Conservation (phyloP, 2,113 vertebrate genomes). For the Epinephelus fuscoguttatus region DNA sequence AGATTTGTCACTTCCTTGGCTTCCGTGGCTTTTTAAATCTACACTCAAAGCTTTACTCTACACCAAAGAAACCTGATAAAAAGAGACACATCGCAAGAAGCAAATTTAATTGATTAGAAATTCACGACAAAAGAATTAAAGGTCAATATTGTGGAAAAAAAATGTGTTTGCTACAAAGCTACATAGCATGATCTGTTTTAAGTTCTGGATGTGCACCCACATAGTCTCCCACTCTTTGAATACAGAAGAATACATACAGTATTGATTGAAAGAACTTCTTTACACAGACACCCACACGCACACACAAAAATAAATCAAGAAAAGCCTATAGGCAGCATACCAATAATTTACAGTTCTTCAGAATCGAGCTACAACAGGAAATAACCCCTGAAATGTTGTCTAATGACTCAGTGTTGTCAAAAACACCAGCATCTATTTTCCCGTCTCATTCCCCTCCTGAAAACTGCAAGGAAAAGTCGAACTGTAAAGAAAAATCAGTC, state of each 20-base stretch:
- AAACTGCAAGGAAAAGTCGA: background rate
- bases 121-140: background rate
- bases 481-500: slow-evolving; percentile 18
- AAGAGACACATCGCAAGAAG: background rate
- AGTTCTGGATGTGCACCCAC: background rate
- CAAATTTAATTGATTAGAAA: background rate
- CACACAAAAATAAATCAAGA: slow-evolving; percentile 3
- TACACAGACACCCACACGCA: background rate
- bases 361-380: slow-evolving; percentile 18
- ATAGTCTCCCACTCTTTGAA: slow-evolving; percentile 1
- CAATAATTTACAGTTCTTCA: background rate
- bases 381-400: slow-evolving; percentile 17
- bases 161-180: background rate
- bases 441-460: background rate
- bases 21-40: slow-evolving; percentile 5
- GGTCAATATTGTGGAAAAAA: background rate
- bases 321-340: background rate
- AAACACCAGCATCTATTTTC: slow-evolving; percentile 22
- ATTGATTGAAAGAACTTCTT: background rate
- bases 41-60: slow-evolving; percentile 4
- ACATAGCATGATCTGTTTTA: background rate
- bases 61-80: background rate
- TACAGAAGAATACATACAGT: background rate
- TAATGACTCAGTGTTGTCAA: background rate
- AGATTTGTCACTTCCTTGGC: slow-evolving; percentile 14